Evolutionary conservation across 2,888 invertebrate genomes (phyloP).

Genomic region (Ormyrus nitidulus): DNA sequence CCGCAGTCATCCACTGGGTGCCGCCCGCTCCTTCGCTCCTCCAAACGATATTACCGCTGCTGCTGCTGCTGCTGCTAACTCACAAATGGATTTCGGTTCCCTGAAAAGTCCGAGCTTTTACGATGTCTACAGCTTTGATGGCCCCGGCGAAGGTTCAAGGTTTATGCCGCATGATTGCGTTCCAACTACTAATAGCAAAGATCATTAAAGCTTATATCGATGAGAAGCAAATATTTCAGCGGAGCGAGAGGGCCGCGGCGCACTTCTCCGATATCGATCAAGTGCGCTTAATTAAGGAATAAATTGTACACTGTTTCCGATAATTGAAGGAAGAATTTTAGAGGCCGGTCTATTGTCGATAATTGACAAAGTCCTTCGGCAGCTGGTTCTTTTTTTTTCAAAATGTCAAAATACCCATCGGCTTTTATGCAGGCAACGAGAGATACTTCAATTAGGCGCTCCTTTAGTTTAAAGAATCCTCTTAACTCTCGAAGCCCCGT

Average conservation of each 20-base stretch:
- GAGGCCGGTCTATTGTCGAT: background rate
- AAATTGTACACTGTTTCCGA: constrained; percentile 8
- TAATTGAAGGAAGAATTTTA: constrained; percentile 7
- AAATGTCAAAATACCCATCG: constrained; percentile 8
- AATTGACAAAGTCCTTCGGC: constrained; percentile 22
- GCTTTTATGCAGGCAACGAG: constrained; percentile 20
- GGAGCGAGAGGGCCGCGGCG: too few species aligned
- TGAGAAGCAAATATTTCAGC: too few species aligned
- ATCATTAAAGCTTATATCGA: too few species aligned
- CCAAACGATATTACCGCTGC: constrained; percentile 6
- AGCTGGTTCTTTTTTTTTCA: background rate
- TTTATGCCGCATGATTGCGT: too few species aligned
- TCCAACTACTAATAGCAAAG: too few species aligned
- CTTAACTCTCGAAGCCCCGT: constrained; percentile 34
- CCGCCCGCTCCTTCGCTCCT: constrained; percentile 32
- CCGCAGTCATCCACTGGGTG: background rate
- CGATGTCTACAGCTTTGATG: background rate
- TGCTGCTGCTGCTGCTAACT: background rate
- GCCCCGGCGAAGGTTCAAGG: too few species aligned
- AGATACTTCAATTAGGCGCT: constrained; percentile 45
- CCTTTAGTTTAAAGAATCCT: constrained; percentile 45
- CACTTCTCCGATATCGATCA: too few species aligned
- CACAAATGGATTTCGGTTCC: background rate
- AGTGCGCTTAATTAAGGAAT: background rate
- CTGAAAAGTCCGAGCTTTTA: constrained; percentile 2